A percentile compares a stretch with the other conserved stretches of the same genome.
Conservation (phyloP, 23 tunicate genomes). For the Trididemnum miniatum region DNA sequence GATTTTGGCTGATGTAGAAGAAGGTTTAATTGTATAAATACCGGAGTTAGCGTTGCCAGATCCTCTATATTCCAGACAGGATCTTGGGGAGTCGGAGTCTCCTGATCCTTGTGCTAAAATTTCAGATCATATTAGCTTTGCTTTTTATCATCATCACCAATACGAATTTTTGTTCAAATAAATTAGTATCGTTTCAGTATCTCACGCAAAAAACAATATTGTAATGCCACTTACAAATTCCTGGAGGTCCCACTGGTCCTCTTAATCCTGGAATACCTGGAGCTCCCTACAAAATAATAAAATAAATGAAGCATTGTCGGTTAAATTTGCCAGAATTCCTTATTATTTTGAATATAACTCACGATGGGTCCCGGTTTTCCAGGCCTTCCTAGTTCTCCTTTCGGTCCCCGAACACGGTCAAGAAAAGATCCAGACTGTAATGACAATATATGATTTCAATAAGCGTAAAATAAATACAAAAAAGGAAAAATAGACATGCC, state of each 20-base stretch:
- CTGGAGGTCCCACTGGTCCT: conserved; percentile 77
- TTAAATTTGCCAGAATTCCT: background rate
- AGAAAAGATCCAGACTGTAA: conserved; percentile 43
- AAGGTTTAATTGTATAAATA: conserved; percentile 76
- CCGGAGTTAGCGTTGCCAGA: conserved; percentile 44
- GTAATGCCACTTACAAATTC: conserved; percentile 50
- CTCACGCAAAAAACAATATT: too few species aligned
- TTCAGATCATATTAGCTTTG: background rate
- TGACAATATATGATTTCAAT: too few species aligned
- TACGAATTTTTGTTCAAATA: too few species aligned
- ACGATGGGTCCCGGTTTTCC: conserved; percentile 87
- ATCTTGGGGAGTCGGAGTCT: conserved; percentile 25
- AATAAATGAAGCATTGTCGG: background rate
- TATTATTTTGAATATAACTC: background rate
- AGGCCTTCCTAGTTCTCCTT: conserved; percentile 83
- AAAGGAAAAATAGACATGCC: too few species aligned
- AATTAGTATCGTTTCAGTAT: too few species aligned
- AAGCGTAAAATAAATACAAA: too few species aligned
- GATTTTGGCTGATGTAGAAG: conserved; percentile 41
- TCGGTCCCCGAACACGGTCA: conserved; percentile 71
- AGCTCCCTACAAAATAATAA: conserved; percentile 44
- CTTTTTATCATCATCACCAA: too few species aligned
- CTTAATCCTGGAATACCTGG: conserved; percentile 66
- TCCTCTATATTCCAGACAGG: conserved; percentile 61
- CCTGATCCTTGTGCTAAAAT: conserved; percentile 31